Evolutionary conservation across 1,140 invertebrate genomes (phyloP), one percentile per base, ranked within the genome.

Genomic region (Pristionchus pacificus): DNA sequence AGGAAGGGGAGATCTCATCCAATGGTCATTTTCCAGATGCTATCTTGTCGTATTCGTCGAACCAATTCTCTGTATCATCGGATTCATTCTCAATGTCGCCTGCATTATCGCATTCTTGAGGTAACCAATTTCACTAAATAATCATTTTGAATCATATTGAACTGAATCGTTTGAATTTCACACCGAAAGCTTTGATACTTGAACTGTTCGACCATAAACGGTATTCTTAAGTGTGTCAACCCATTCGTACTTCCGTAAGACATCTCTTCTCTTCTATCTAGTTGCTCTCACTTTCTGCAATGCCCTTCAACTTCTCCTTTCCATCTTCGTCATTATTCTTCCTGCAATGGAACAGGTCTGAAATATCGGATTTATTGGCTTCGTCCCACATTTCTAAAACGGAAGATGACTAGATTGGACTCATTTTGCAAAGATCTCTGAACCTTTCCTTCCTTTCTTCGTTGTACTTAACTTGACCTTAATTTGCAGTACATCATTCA

Each of bases 341-440:
- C 65, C 65, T 24, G 65, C 31, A n/a, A 57, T 66, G 13, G 65
- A 66, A 55, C 65, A 66, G 32, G 65, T 66, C 38, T n/a, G n/a
- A n/a, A n/a, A n/a, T n/a, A n/a, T n/a, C n/a, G n/a, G n/a, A n/a
- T n/a, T n/a, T n/a, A n/a, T n/a, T n/a, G n/a, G n/a, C n/a, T n/a
- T n/a, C n/a, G n/a, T n/a, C n/a, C n/a, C n/a, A n/a, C n/a, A n/a
- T n/a, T n/a, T n/a, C n/a, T n/a, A n/a, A n/a, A n/a, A n/a, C n/a
- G n/a, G n/a, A n/a, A n/a, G n/a, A n/a, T n/a, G n/a, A n/a, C n/a
- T n/a, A n/a, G n/a, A n/a, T n/a, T n/a, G n/a, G n/a, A n/a, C n/a
- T n/a, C n/a, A n/a, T n/a, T n/a, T n/a, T n/a, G n/a, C n/a, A n/a
- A n/a, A n/a, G n/a, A n/a, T n/a, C n/a, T n/a, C n/a, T n/a, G n/a